phyloP scores from a whole-genome alignment of 2,888 invertebrate species.

The Siphonodentalium dalli region DNA sequence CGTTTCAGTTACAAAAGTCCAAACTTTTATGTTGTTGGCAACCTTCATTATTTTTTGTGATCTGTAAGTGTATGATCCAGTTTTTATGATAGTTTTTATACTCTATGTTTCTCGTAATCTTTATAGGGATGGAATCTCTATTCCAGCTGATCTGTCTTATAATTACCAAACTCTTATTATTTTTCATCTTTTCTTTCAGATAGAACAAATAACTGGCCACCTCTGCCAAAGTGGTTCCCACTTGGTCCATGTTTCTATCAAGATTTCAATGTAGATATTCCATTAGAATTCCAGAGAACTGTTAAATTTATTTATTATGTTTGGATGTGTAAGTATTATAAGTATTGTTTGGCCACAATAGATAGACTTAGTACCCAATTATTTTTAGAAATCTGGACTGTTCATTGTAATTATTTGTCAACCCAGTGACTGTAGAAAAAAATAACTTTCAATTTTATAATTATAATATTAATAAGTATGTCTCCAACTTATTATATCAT shows the following conservation, averaged over 20 bases:
- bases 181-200: constrained; percentile 63
- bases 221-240: constrained; percentile 82
- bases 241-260: constrained; percentile 99
- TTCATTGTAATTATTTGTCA: no score
- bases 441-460: neutral
- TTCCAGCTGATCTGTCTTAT: no score
- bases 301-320: constrained; percentile 93
- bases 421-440: no score
- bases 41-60: neutral
- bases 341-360: neutral
- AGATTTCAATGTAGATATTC: constrained; percentile 98
- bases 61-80: neutral
- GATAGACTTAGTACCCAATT: no score
- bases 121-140: no score
- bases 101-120: no score
- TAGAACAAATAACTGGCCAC: constrained; percentile 97
- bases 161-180: neutral
- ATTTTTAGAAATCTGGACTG: no score
- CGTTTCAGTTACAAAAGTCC: neutral
- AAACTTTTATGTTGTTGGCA: neutral
- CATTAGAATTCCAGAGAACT: constrained; percentile 94
- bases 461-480: neutral
- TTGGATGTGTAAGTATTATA: constrained; percentile 88
- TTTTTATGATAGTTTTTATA: no score
- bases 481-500: neutral